Base-by-base conservation (phyloP, 2,113 vertebrate species). In the Aplodontia rufa region DNA sequence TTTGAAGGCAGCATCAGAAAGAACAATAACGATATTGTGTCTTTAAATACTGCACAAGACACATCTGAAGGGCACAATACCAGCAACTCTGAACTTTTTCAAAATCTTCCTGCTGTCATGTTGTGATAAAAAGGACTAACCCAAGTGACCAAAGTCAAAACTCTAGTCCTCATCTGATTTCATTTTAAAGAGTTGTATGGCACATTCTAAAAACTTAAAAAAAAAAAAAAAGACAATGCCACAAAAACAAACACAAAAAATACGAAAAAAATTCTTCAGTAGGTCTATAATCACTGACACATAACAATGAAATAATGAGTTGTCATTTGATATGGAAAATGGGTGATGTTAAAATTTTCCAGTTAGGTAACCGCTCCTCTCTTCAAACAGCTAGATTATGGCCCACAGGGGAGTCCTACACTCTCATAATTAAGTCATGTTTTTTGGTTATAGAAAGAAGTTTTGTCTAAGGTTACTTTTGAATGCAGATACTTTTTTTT, bases 371-470 rank as follows among this genome's bases (percentile, higher is more conserved):
- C 0, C 1, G 1, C 0, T 55, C 4, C 2, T 32, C 4, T 35
- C 88, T 80, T 75, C 32, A 66, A 37, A 71, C 1, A 62, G 6
- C 20, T 82, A 16, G 6, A 66, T 0, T 45, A 6, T 28, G 14
- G 14, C 28, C n/a, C 32, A 13, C 9, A 20, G 24, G 35, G 20
- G 20, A 68, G 8, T 55, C 35, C 0, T 24, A 22, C 13, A 47
- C 3, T 28, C 12, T 40, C 4, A 5, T 69, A 22, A 49, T 88
- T 40, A 75, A 87, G 40, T 68, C 0, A 40, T 4, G 62, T 28
- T 90, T 90, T 95, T 42, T 55, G 49, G 26, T 66, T 93, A 83
- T n/a, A 66, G 80, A 96, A 51, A 71, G 22, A 8, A 79, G 16
- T 90, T 79, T 90, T 84, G 24, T 75, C 37, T 69, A 58, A 76